Conservation (phyloP, 2,113 vertebrate species). For the Myanophis thanlyinensis region DNA sequence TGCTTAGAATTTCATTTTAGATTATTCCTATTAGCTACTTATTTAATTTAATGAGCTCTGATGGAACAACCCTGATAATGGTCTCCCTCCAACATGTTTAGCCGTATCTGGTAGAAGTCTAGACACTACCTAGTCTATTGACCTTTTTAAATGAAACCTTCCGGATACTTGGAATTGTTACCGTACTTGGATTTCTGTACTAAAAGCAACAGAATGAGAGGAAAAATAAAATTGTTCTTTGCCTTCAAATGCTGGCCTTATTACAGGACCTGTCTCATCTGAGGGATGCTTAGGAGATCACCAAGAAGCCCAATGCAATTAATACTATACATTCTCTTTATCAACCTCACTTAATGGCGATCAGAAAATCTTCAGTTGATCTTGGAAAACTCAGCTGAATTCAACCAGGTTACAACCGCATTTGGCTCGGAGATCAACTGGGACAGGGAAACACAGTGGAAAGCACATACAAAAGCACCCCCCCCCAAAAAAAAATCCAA, state of each 20-base stretch:
- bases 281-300: not conserved
- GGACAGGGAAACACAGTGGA: not conserved
- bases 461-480: not conserved
- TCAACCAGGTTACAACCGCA: not conserved
- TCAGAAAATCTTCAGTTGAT: not conserved
- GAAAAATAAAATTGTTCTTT: not conserved
- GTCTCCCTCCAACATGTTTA: not conserved
- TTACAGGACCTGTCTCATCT: not conserved
- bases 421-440: not conserved
- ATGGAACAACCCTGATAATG: not conserved
- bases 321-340: not conserved
- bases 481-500: not conserved
- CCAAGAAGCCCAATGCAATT: not conserved
- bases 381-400: not conserved
- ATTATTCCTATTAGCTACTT: not conserved
- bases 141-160: not conserved
- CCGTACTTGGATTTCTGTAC: not conserved
- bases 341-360: not conserved
- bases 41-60: not conserved
- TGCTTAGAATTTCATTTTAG: not conserved
- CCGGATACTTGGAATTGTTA: not conserved
- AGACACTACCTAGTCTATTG: not conserved
- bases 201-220: not conserved
- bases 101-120: not conserved
- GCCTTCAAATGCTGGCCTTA: not conserved